Base-by-base conservation (phyloP, 2,797 vertebrate genomes). In the Alosa sapidissima region DNA sequence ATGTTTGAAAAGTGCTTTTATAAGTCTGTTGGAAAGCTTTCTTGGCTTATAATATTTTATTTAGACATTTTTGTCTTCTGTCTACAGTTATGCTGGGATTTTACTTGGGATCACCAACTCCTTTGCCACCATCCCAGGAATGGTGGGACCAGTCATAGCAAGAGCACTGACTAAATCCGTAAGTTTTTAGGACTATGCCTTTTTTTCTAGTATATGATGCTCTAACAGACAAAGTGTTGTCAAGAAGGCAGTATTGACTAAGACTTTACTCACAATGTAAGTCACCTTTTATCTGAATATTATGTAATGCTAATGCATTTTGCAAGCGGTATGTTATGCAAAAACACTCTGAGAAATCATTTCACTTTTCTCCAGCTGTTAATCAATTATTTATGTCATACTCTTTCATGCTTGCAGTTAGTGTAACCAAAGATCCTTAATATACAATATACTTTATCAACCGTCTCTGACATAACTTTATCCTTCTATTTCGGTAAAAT, bases 21-120 rank as follows among this genome's bases (percentile, higher is more conserved):
- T n/a, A n/a, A 19, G 28, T 72, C 28, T 10, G 24, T 33, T 72
- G 33, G 28, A 33, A 72, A 6, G 10, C 14, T 28, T 4, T 75
- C 10, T 41, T 41, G 11, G 41, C 5, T 72, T 72, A 6, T 7
- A 0, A 41, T 41, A 75, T 14, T 21, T 78, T 47, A 47, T 72
- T 72, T 14, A 14, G 16, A 78, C 8, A 0, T 47, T 47, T 45
- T 7, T 78, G 72, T 78, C 19, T 47, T 86, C 10, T 90, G 24
- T 88, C 48, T 48, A 7, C 86, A 99, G 98, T 36, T 99, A 97
- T 90, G 98, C 98, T 72, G 98, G 98, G 24, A 97, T 99, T 89
- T 96, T 99, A 60, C 95, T 99, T 89, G 98, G 98, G 87, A 99
- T 99, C 93, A 99, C 98, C 90, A 99, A 99, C 93, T 94, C 97